These are phyloP conservation scores for Smittia aterrima DNA, from an alignment of 2,888 invertebrate genomes.

Conservation along the genomic window DNA sequence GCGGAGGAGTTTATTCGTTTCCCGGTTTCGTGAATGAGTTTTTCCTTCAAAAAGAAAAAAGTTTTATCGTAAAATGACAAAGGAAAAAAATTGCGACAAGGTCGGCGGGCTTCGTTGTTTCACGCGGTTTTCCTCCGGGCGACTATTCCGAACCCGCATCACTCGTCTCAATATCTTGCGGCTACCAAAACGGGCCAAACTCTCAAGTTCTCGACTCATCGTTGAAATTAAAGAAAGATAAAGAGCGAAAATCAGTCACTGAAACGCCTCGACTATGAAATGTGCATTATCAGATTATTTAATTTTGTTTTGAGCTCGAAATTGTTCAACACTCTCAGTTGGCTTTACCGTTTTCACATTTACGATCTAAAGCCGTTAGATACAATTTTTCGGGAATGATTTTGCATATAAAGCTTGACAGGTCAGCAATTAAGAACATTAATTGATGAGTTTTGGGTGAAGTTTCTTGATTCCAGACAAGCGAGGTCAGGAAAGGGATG, in stretches of 20 bases:
- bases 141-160: too few species aligned
- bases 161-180: not conserved
- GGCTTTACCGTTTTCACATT: constrained; percentile 7
- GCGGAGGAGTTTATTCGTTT: not conserved
- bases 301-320: not conserved
- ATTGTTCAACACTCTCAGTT: not conserved
- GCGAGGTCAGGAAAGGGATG: too few species aligned
- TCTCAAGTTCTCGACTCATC: not conserved
- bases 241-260: not conserved
- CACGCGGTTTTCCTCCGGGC: not conserved
- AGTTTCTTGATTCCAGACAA: too few species aligned
- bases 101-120: not conserved
- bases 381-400: too few species aligned
- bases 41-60: not conserved
- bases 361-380: not conserved
- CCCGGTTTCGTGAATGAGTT: not conserved
- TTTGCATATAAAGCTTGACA: too few species aligned
- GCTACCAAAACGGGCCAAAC: not conserved
- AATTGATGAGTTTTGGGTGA: too few species aligned
- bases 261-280: not conserved
- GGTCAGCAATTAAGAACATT: too few species aligned
- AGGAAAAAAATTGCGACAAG: not conserved
- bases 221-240: not conserved
- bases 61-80: not conserved
- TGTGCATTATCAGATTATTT: constrained; percentile 7